phyloP scores from a whole-genome alignment of 2,797 vertebrate genomes.

The Pangasius sanitwongsei region DNA sequence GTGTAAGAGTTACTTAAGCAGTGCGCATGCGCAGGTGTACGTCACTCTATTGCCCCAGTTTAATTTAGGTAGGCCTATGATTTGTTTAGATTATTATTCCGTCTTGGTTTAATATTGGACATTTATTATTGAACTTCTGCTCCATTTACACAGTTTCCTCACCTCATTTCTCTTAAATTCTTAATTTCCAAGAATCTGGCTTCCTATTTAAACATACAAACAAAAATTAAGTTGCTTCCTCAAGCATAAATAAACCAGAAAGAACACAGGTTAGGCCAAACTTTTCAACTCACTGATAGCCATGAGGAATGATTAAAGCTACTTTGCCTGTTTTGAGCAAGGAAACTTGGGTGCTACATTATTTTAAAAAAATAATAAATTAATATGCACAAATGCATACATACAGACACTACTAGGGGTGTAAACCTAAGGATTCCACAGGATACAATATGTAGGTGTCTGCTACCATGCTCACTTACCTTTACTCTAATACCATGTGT shows the following conservation, averaged over 20 bases:
- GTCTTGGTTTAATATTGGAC: not conserved
- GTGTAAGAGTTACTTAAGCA: not conserved
- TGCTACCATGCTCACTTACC: not conserved
- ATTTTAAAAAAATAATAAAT: not conserved
- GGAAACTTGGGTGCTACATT: not conserved
- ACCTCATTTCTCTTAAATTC: not conserved
- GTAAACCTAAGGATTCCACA: not conserved
- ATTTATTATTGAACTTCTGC: not conserved
- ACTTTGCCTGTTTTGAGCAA: not conserved
- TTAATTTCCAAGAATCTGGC: not conserved
- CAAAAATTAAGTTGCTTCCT: not conserved
- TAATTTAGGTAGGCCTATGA: not conserved
- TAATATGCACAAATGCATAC: too few relatives aligned
- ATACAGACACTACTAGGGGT: too few relatives aligned
- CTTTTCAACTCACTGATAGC: not conserved
- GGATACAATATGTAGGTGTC: not conserved
- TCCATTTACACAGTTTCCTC: not conserved
- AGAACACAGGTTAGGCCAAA: too few relatives aligned
- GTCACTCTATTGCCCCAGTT: not conserved
- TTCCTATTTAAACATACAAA: not conserved
- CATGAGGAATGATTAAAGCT: not conserved
- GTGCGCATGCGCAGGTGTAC: not conserved
- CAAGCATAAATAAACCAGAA: not conserved
- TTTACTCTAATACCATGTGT: not conserved
- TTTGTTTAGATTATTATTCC: not conserved